Conservation (phyloP, 2,797 vertebrate genomes). For the Lutjanus argentimaculatus region DNA sequence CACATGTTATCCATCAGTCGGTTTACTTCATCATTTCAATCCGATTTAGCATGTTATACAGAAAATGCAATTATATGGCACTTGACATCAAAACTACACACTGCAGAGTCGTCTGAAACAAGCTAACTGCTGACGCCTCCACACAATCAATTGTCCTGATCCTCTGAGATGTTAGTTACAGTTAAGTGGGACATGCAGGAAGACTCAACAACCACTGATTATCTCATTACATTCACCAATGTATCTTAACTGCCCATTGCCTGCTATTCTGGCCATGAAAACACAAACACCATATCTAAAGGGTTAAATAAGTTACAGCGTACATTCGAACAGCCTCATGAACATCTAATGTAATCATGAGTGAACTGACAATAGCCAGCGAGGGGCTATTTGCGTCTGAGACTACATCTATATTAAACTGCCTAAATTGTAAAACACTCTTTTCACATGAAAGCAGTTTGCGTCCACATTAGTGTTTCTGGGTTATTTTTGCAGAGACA, state of each 20-base stretch:
- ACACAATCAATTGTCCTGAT: neutral
- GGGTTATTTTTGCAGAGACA: neutral
- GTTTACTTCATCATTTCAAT: neutral
- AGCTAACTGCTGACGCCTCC: neutral
- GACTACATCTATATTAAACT: too few species aligned
- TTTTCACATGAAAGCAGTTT: neutral
- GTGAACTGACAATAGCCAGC: neutral
- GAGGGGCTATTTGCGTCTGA: neutral
- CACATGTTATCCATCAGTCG: neutral
- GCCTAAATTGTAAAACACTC: neutral
- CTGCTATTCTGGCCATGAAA: neutral
- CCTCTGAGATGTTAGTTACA: neutral
- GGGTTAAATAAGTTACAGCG: neutral
- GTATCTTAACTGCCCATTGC: neutral
- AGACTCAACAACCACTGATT: neutral
- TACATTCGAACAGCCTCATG: neutral
- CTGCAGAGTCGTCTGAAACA: neutral
- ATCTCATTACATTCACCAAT: neutral
- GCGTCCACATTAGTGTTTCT: neutral
- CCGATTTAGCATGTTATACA: neutral
- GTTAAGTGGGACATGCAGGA: neutral
- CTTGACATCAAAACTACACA: neutral
- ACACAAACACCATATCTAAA: neutral
- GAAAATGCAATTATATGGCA: slow-evolving; percentile 1
- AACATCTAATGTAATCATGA: neutral